Evolutionary conservation across 1,140 invertebrate species (phyloP), one percentile per base, ranked within the genome.

Genomic region (Achatina immaculata): DNA sequence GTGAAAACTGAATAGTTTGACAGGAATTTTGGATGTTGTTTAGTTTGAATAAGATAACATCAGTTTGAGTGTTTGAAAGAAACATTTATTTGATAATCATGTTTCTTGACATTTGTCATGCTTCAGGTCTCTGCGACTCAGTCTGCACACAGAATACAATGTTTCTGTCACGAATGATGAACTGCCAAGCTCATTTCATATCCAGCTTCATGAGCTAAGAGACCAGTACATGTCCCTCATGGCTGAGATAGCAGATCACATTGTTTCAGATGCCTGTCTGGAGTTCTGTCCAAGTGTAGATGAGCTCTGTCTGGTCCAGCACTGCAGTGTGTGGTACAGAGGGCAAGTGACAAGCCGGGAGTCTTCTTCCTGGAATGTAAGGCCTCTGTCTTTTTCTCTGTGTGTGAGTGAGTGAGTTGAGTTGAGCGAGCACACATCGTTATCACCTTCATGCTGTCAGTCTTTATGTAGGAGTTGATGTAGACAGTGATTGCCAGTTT

Each of bases 101-200:
- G n/a, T n/a, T n/a, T n/a, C n/a, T n/a, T n/a, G n/a, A n/a, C n/a
- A n/a, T n/a, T n/a, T n/a, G n/a, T 28, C 7, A 24, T 21, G 28
- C 66, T 78, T 78, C 48, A 80, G 68, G 48, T 21, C 42, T 36
- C 4, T 51, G 4, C 6, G 68, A 24, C 68, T 80, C 1, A 72
- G 45, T 34, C 11, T 71, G 21, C 78, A 71, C 28, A 55, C 78
- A 72, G 68, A 72, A 28, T 80, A 80, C 58, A 68, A 71, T 40
- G 68, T 80, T 16, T 24, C 40, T 4, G 78, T 80, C 55, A 65
- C 43, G 21, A 71, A 72, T 38, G 68, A 80, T 71, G 78, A 80
- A 34, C 38, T 72, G 28, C 78, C 78, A 42, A 80, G 34, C 38
- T 34, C 31, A 11, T 80, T 80, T 48, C 34, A 40, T 58, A 68